Conservation (phyloP, 2,113 vertebrate genomes). For the Malaclemys terrapin region DNA sequence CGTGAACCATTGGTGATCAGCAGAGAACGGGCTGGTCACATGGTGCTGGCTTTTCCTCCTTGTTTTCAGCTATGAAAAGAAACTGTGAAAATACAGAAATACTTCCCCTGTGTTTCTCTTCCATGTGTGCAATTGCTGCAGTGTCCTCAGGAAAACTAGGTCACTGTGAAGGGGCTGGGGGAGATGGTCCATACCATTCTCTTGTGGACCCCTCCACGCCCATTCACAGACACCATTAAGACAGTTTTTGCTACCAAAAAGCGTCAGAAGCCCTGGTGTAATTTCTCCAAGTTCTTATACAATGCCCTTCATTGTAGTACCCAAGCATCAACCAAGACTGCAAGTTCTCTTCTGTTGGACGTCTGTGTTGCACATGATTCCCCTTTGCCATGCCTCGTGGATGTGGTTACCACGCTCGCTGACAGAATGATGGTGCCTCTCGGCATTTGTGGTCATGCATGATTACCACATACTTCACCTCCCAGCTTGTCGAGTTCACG, state of each 20-base stretch:
- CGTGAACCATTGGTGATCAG: neutral
- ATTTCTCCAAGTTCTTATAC: neutral
- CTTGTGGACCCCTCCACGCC: neutral
- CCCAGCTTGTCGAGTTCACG: neutral
- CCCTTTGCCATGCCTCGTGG: neutral
- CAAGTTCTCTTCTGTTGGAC: neutral
- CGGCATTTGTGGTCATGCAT: neutral
- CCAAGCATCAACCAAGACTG: neutral
- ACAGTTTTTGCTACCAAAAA: neutral
- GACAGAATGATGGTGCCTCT: neutral
- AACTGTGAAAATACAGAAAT: too few relatives aligned
- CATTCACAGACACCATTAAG: neutral
- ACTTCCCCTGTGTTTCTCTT: too few relatives aligned
- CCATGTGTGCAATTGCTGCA: too few relatives aligned
- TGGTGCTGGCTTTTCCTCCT: neutral
- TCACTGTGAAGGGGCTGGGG: neutral
- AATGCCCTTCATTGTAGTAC: neutral
- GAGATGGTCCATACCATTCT: neutral
- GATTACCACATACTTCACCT: neutral
- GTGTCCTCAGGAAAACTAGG: too few relatives aligned
- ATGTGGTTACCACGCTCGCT: neutral
- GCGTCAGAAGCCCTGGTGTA: neutral
- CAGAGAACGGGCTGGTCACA: neutral
- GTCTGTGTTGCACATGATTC: neutral
- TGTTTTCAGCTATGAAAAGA: neutral